phyloP scores from a whole-genome alignment of 2,888 invertebrate species.

The Andrena bicolor region DNA sequence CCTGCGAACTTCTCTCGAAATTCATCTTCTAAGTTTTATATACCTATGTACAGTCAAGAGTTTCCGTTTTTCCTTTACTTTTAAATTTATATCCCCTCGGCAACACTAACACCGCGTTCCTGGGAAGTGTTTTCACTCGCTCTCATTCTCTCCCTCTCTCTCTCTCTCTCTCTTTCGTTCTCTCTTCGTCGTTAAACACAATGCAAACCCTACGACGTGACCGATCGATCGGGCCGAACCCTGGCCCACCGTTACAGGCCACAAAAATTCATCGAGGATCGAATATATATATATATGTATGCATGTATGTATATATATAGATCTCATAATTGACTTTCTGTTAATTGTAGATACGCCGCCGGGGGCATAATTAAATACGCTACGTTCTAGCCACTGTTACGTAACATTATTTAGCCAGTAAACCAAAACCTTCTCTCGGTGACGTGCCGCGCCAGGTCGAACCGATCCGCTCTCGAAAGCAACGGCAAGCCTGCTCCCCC shows the following conservation, averaged over 20 bases:
- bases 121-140: slow-evolving; percentile 64
- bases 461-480: slow-evolving; percentile 29
- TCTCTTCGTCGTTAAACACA: slow-evolving; percentile 33
- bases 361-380: slow-evolving; percentile 74
- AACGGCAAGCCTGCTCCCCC: neutral
- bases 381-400: slow-evolving; percentile 65
- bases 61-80: slow-evolving; percentile 45
- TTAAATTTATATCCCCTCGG: slow-evolving; percentile 31
- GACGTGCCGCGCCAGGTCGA: slow-evolving; percentile 37
- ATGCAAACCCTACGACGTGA: slow-evolving; percentile 51
- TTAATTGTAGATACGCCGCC: slow-evolving; percentile 77
- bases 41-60: slow-evolving; percentile 76
- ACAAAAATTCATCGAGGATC: slow-evolving; percentile 57
- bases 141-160: slow-evolving; percentile 30
- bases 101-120: slow-evolving; percentile 63
- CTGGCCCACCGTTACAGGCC: slow-evolving; percentile 27
- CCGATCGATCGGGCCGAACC: slow-evolving; percentile 50
- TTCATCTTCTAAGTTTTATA: slow-evolving; percentile 65
- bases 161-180: slow-evolving; percentile 3
- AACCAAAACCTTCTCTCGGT: slow-evolving; percentile 31
- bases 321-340: slow-evolving; percentile 81
- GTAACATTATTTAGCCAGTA: slow-evolving; percentile 62
- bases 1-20: slow-evolving; percentile 67
- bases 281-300: slow-evolving; percentile 26
- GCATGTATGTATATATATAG: slow-evolving; percentile 28